Evolutionary conservation across 2,888 invertebrate species (phyloP), one percentile per base, ranked within the genome.

Genomic region (Perdita meconis): DNA sequence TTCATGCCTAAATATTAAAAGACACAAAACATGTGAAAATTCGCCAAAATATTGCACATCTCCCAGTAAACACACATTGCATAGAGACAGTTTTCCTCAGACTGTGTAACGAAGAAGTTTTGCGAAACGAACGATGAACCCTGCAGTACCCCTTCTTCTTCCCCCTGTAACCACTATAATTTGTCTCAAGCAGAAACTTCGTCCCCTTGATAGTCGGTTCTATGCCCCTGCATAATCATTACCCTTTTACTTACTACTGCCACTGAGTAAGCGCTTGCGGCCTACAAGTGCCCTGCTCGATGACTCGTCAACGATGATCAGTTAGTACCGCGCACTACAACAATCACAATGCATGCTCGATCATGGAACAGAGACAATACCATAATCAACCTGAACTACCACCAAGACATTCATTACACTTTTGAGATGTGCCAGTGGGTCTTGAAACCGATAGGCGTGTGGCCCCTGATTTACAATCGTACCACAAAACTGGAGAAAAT

Each of bases 361-460:
- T 70, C 47, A 4, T 44, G 22, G 65, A 30, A 22, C n/a, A 16
- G 16, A 12, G 34, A 12, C 24, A n/a, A n/a, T 2, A 12, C 10
- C 1, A 12, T 34, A 30, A 36, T 38, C 16, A 66, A 70, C 38
- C 12, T 16, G 0, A 42, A 36, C 24, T 60, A 72, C 36, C 6
- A 57, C 1, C 44, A n/a, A 22, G 69, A 77, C 10, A 19, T 65
- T 3, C 36, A 36, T 0, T 53, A 86, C 64, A 85, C 86, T 2
- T 71, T 87, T 1, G 75, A 84, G 40, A 74, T 86, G 65, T 87
- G 83, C 30, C 86, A 86, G 5, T 86, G 83, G 75, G 66, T 87
- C 8, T 61, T 89, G 0, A 80, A 72, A 40, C 78, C 83, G 0
- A 57, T 89, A 4, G 89, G 89, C 8, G 70, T 83, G 26, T 88